Evolutionary conservation across 2,888 invertebrate genomes (phyloP).

Genomic region (Spialia ferax): DNA sequence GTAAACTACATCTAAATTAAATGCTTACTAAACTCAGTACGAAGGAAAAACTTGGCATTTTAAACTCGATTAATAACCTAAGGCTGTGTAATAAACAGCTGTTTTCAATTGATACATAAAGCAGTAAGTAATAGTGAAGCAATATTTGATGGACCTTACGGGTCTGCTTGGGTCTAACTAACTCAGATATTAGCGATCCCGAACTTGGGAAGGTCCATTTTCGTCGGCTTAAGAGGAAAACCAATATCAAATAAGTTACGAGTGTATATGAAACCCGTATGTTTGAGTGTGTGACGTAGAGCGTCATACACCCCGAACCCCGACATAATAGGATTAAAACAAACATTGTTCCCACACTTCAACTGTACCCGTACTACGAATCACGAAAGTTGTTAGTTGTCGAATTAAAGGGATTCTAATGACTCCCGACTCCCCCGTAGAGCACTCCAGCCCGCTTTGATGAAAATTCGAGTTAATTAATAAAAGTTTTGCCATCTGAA

Average conservation of each 20-base stretch:
- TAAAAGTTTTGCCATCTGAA: slow-evolving; percentile 35
- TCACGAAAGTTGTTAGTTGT: slow-evolving; percentile 35
- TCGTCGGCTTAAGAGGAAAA: not conserved
- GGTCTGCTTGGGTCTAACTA: not conserved
- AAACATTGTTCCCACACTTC: slow-evolving; percentile 20
- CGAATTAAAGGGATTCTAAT: slow-evolving; percentile 34
- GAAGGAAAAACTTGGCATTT: too few species aligned
- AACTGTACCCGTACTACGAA: slow-evolving; percentile 24
- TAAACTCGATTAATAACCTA: too few species aligned
- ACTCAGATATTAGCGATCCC: not conserved
- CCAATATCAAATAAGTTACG: slow-evolving; percentile 2
- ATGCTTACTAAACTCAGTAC: too few species aligned
- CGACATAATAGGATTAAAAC: slow-evolving; percentile 18
- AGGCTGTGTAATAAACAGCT: too few species aligned
- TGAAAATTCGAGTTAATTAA: slow-evolving; percentile 40
- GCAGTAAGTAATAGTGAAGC: not conserved
- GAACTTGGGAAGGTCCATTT: not conserved
- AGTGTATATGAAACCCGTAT: slow-evolving; percentile 1
- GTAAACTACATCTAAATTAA: too few species aligned
- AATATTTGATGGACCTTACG: not conserved
- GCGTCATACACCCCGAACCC: slow-evolving; percentile 10
- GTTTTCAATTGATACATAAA: too few species aligned
- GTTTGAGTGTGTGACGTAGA: not conserved
- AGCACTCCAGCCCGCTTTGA: slow-evolving; percentile 34
- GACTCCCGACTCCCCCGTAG: slow-evolving; percentile 23